Conservation (phyloP, 2,888 invertebrate species). For the Drosophila prostipennis region DNA sequence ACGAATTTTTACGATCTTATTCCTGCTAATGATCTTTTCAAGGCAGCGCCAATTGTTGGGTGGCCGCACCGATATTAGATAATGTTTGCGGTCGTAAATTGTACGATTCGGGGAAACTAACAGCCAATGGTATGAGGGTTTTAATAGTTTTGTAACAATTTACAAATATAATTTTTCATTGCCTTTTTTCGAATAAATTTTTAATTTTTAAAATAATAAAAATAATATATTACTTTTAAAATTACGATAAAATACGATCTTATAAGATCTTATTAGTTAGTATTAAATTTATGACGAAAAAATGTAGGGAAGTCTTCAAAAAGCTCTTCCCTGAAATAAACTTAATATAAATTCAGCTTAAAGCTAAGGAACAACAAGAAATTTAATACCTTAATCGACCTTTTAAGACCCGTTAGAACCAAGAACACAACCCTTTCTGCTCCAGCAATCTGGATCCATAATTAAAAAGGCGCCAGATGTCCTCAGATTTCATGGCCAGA, state of each 20-base stretch:
- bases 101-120: conserved; percentile 2
- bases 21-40: conserved; percentile 73
- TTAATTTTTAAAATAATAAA: too few species aligned
- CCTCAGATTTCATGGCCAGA: conserved; percentile 56
- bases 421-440: background rate
- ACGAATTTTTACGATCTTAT: conserved; percentile 75
- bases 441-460: conserved; percentile 18
- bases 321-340: too few species aligned
- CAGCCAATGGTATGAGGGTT: background rate
- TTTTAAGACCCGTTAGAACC: background rate
- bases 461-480: conserved; percentile 58
- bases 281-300: too few species aligned
- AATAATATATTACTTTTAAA: too few species aligned
- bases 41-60: conserved; percentile 39
- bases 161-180: too few species aligned
- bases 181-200: too few species aligned
- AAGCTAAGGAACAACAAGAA: background rate
- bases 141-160: background rate
- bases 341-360: too few species aligned
- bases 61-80: conserved; percentile 49
- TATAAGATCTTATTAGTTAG: too few species aligned
- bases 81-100: conserved; percentile 41
- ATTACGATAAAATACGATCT: too few species aligned
- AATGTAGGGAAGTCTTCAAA: background rate
- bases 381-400: background rate